Percentiles rank a stretch among this genome's conserved stretches.
phyloP scores from a whole-genome alignment of 1,140 invertebrate genomes.

The Homarus americanus region DNA sequence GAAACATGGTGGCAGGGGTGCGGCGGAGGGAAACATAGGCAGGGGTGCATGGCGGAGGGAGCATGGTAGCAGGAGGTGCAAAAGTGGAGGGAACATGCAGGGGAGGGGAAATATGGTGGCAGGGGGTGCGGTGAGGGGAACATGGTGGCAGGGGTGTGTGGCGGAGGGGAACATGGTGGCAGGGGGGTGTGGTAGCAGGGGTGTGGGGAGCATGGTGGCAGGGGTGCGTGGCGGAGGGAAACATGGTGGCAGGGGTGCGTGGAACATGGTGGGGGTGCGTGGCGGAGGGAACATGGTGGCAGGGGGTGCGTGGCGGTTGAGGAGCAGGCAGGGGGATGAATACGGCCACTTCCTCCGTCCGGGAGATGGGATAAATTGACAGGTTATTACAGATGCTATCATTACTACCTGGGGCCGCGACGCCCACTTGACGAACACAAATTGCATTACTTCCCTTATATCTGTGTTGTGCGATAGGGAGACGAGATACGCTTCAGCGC shows the following conservation, averaged over 20 bases:
- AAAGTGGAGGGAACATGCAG: background rate
- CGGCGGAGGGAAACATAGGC: background rate
- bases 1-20: background rate
- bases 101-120: no score
- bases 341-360: background rate
- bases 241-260: background rate
- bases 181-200: no score
- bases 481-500: no score
- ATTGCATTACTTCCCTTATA: background rate
- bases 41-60: background rate
- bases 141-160: background rate
- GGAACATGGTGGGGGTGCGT: background rate
- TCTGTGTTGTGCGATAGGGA: no score
- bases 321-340: background rate
- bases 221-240: no score
- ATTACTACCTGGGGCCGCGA: background rate
- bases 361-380: conserved; percentile 16
- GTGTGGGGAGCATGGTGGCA: no score
- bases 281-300: no score
- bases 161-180: no score
- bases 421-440: background rate
- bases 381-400: background rate
- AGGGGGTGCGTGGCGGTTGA: no score
- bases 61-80: no score
- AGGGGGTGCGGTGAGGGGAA: no score